Evolutionary conservation across 2,113 vertebrate genomes (phyloP), one percentile per base, ranked within the genome.

Genomic region (Pelecanoides urinatrix): DNA sequence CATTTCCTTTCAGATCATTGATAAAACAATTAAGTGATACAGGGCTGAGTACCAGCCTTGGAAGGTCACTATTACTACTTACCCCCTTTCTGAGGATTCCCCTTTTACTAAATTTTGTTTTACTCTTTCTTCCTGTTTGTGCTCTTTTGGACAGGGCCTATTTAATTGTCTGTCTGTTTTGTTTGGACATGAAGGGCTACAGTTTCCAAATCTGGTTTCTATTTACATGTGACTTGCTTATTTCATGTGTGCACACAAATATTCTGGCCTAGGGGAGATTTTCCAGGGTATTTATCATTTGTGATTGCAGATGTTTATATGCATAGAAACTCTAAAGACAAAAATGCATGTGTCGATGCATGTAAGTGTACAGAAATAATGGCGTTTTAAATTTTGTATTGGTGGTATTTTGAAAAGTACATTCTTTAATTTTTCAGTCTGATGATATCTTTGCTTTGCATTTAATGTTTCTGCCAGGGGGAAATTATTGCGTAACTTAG

Each of bases 121-220:
- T 71, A 11, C 4, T 52, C 20, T n/a, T 79, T 86, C 34, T 80
- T 94, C 47, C 68, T 4, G 0, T 50, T 86, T 56, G 16, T 74
- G 10, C 30, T 67, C 56, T 86, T 89, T 74, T 84, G 63, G 16
- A 71, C 23, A 13, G 20, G 59, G 30, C 21, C 27, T 78, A 30
- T 94, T 87, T 53, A 84, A 70, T 83, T 23, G 2, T 71, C 55
- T 77, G 18, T 44, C 44, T 94, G 49, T 38, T 92, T 94, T 92
- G 70, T 88, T 79, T 95, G 90, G 71, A 76, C 53, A 17, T 32
- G 67, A 92, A 97, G 30, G 26, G 52, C 68, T 83, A 38, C 55
- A 20, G 56, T 94, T 96, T 84, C 90, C 70, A 94, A 91, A 73
- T 56, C 56, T 17, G 44, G 75, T 89, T 94, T 95, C 66, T 94